Evolutionary conservation across 2,888 invertebrate genomes (phyloP).

Genomic region (Xestia ashworthii): DNA sequence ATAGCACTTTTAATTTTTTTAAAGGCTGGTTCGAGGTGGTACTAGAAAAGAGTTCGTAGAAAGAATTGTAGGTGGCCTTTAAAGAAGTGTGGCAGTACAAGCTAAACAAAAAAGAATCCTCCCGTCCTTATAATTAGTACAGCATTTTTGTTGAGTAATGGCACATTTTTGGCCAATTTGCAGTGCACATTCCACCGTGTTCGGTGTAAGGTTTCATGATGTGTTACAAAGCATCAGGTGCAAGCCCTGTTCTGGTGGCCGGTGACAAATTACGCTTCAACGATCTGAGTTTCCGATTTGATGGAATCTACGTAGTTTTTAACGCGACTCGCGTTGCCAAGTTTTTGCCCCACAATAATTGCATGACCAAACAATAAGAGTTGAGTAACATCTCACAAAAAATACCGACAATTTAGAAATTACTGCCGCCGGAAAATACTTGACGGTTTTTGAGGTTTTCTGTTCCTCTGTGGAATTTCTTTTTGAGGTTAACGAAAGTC

Average conservation of each 20-base stretch:
- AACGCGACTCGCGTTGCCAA: slow-evolving; percentile 57
- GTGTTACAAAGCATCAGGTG: slow-evolving; percentile 53
- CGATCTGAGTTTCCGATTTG: slow-evolving; percentile 73
- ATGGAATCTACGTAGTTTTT: slow-evolving; percentile 65
- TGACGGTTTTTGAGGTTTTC: slow-evolving; percentile 36
- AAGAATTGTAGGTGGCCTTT: not conserved
- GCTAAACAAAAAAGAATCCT: not conserved
- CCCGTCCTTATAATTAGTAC: not conserved
- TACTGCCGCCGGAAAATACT: slow-evolving; percentile 56
- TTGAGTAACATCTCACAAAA: slow-evolving; percentile 64
- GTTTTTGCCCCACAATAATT: slow-evolving; percentile 64
- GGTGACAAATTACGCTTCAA: slow-evolving; percentile 71
- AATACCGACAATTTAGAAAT: slow-evolving; percentile 60
- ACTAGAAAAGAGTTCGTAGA: not conserved
- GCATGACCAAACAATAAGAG: slow-evolving; percentile 65
- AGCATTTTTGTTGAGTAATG: not conserved
- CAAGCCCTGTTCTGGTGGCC: slow-evolving; percentile 57
- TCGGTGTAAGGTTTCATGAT: slow-evolving; percentile 13
- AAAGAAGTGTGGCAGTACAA: not conserved
- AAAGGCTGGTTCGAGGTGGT: not conserved
- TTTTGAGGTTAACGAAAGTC: slow-evolving; percentile 8
- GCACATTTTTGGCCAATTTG: not conserved
- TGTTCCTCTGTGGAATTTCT: slow-evolving; percentile 18
- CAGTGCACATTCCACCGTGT: not conserved
- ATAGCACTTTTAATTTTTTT: not conserved